These are phyloP conservation scores for Sprattus sprattus DNA, from an alignment of 2,113 vertebrate species.

Conservation along the genomic window DNA sequence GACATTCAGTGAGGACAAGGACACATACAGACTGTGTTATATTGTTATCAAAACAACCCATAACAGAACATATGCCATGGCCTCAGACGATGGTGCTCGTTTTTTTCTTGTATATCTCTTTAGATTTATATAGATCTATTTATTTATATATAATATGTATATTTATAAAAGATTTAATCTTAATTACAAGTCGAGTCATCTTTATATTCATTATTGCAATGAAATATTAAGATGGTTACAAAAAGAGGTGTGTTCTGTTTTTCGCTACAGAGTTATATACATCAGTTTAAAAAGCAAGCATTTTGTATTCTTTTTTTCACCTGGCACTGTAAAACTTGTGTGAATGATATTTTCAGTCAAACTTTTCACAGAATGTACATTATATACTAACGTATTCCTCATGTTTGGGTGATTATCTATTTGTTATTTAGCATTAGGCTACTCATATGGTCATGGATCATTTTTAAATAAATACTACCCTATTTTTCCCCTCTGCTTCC, in stretches of 20 bases:
- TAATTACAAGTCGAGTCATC: conserved; percentile 90
- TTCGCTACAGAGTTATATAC: conserved; percentile 91
- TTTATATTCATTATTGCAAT: conserved; percentile 98
- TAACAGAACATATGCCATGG: conserved; percentile 66
- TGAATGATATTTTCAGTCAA: conserved; percentile 68
- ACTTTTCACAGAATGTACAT: conserved; percentile 84
- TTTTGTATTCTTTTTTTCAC: conserved; percentile 66
- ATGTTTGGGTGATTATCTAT: conserved; percentile 64
- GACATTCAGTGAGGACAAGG: conserved; percentile 76
- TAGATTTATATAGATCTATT: conserved; percentile 68
- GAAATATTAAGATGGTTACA: conserved; percentile 96
- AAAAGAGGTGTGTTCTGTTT: conserved; percentile 90
- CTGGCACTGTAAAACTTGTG: conserved; percentile 12
- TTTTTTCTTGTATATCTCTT: conserved; percentile 63
- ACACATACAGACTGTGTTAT: conserved; percentile 79
- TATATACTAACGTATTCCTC: conserved; percentile 69
- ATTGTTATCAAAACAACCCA: conserved; percentile 62
- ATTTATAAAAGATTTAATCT: conserved; percentile 77
- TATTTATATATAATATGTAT: conserved; percentile 73
- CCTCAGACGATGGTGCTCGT: conserved; percentile 65
- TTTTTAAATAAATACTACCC: conserved; percentile 52
- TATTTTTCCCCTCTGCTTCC: conserved; percentile 26
- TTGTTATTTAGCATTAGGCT: conserved; percentile 47
- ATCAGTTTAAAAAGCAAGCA: conserved; percentile 97
- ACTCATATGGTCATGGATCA: conserved; percentile 56